Evolutionary conservation across 2,797 vertebrate genomes (phyloP), one percentile per base, ranked within the genome.

Genomic region (Arrhamphus sclerolepis): DNA sequence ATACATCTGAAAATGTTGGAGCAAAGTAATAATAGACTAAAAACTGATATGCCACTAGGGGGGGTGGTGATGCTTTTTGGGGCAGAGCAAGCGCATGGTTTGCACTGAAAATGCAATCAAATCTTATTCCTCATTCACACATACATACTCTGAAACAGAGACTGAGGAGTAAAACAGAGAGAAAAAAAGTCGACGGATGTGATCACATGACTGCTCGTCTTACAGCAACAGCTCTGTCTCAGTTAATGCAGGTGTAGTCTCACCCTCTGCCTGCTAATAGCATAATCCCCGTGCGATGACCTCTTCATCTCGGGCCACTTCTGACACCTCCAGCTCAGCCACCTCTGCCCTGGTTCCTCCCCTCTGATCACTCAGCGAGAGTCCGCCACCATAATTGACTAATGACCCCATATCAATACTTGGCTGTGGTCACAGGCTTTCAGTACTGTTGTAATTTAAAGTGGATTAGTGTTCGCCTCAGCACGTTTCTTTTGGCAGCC

Each of bases 361-460:
- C 71, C 67, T 69, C 78, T 49, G 78, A 87, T 87, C 81, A 76
- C 80, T 82, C 82, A 70, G 66, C 61, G 21, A 78, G 79, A 75
- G 75, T 56, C 69, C 41, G 26, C 14, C 62, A 51, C 70, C 70
- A 75, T 89, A 87, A 90, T 88, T 89, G 88, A 83, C 89, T 89
- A 89, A 85, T 90, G 88, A 92, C 88, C 79, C 81, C 85, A 77
- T 92, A 90, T 93, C 89, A 89, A 91, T 92, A 89, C 89, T 88
- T 89, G 89, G 84, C 89, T 84, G 84, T 89, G 83, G 89, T 85
- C 84, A 79, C 86, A 83, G 85, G 86, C 89, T 89, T 88, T 87
- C 86, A 88, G 91, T 89, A 85, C 85, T 66, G 84, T 83, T 85
- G 91, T 90, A 88, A 90, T 87, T 89, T 90, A 91, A 89, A 90